Evolutionary conservation across 2,113 vertebrate species (phyloP).

Genomic region (Illadopsis cleaveri): DNA sequence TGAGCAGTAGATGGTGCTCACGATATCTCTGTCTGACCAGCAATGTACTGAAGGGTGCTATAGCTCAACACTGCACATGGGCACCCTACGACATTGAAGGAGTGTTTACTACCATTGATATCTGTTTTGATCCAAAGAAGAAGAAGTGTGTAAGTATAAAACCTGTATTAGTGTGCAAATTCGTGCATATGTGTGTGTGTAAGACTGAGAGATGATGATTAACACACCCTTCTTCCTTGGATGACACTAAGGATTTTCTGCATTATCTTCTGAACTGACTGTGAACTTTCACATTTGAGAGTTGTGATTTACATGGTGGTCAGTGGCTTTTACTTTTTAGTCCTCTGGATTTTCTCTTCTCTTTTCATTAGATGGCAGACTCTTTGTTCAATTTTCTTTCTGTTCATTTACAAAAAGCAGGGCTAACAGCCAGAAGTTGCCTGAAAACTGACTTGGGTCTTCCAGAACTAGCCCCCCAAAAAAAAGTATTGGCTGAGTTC

Average conservation of each 20-base stretch:
- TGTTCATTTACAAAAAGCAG: background rate
- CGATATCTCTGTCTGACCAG: background rate
- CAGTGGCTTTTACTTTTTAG: background rate
- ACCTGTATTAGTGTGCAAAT: background rate
- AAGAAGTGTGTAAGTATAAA: background rate
- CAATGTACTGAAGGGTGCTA: background rate
- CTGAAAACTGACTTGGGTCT: background rate
- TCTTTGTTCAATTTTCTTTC: background rate
- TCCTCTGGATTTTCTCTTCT: background rate
- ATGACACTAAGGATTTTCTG: background rate
- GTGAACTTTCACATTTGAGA: background rate
- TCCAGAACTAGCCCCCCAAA: background rate
- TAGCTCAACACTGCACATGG: background rate
- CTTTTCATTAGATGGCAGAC: background rate
- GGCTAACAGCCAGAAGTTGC: background rate
- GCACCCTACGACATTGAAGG: background rate
- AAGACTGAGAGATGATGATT: background rate
- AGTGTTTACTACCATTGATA: background rate
- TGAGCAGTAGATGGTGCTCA: background rate
- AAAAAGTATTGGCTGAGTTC: background rate
- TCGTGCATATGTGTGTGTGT: rapidly evolving
- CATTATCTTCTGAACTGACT: background rate
- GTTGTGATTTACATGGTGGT: background rate
- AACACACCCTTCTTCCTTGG: background rate
- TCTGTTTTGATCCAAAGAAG: background rate